Conservation (phyloP, 2,113 vertebrate species). For the Ahaetulla prasina region DNA sequence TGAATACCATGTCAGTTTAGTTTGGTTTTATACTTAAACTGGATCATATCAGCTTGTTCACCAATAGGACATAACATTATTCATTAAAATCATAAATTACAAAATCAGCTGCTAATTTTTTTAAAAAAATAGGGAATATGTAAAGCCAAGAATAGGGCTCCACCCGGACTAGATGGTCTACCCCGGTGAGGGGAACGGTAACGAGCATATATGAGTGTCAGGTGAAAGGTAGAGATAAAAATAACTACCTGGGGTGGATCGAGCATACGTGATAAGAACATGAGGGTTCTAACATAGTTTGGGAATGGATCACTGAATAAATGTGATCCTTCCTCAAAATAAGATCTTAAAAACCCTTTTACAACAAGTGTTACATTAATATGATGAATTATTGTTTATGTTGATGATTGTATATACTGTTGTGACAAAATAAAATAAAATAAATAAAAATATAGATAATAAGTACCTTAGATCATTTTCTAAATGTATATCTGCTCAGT, state of each 20-base stretch:
- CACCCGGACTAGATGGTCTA: no score
- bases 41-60: conserved; percentile 59
- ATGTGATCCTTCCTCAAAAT: background rate
- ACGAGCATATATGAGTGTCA: no score
- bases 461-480: rapidly evolving
- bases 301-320: background rate
- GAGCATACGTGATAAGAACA: no score
- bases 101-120: background rate
- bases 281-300: background rate
- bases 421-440: no score
- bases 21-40: conserved; percentile 31
- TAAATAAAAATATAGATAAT: no score
- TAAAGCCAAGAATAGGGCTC: no score
- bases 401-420: no score
- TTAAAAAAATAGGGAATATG: no score
- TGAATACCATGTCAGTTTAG: conserved; percentile 52
- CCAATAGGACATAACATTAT: conserved; percentile 61
- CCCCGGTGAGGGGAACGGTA: no score
- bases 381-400: no score
- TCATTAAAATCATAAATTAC: conserved; percentile 32
- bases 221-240: no score
- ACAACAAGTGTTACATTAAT: background rate
- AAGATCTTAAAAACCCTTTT: background rate
- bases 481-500: background rate
- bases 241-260: no score